These are phyloP conservation scores for Setipinna tenuifilis DNA, from an alignment of 2,797 vertebrate species.

Conservation along the genomic window DNA sequence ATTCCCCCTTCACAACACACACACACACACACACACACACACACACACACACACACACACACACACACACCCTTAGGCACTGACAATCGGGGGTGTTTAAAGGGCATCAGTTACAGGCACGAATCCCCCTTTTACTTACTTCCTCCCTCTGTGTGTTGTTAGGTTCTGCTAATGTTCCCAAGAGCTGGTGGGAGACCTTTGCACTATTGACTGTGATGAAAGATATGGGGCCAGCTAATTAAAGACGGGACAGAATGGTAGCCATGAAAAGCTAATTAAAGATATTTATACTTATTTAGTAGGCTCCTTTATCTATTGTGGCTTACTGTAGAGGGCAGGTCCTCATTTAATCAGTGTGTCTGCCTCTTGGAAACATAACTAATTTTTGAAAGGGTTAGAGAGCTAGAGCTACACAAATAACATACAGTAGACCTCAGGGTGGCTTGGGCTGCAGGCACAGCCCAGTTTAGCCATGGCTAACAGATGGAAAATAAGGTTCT, in stretches of 20 bases:
- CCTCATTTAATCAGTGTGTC: neutral
- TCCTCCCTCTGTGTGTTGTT: constrained; percentile 5
- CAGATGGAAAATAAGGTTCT: neutral
- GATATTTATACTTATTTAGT: constrained; percentile 64
- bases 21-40: constrained; percentile 20
- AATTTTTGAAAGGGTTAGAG: neutral
- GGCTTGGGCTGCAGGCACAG: neutral
- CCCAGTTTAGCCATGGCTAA: neutral
- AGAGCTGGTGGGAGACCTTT: constrained; percentile 22
- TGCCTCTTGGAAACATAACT: neutral
- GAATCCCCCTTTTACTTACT: constrained; percentile 22
- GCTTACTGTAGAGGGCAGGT: neutral
- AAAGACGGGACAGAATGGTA: constrained; percentile 63
- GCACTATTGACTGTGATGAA: constrained; percentile 41
- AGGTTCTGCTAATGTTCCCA: constrained; percentile 32
- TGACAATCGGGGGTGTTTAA: constrained; percentile 29
- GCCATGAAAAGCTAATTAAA: constrained; percentile 73
- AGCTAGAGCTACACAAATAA: neutral
- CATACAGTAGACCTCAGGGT: neutral
- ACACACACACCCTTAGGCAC: constrained; percentile 32
- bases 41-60: constrained; percentile 28
- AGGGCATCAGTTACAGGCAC: constrained; percentile 26
- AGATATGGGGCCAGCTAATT: constrained; percentile 67
- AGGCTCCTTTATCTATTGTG: neutral
- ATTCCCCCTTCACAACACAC: neutral